Base-by-base conservation (phyloP, 1,140 invertebrate genomes). In the Drosophila albomicans region DNA sequence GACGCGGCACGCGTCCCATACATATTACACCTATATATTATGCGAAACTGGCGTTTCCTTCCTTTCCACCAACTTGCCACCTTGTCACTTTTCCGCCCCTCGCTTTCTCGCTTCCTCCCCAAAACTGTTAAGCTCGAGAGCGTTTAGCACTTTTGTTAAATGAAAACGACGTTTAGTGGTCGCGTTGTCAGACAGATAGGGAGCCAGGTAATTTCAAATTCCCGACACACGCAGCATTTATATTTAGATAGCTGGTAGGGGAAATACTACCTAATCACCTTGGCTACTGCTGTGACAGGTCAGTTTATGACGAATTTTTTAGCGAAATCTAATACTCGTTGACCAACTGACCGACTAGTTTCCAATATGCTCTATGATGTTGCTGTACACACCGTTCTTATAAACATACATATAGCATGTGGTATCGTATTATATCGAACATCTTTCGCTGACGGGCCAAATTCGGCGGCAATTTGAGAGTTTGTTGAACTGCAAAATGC, bases 401-500 rank as follows among this genome's bases (percentile, higher is more conserved):
- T 25, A n/a, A 41, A n/a, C 15, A 30, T 46, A 54, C 54, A 45
- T 63, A 43, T 41, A 25, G 20, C 35, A 8, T 41, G 52, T 56
- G 15, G 52, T 8, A 56, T 56, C 52, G 38, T 41, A 11, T 32
- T 5, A 11, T 48, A 28, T 20, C 43, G 54, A 58, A 13, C 11
- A 49, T 30, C 38, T 49, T 66, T 6, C 32, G 73, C 69, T 77
- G 57, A 67, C 20, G 56, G 35, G 11, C 11, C 30, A 70, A 67
- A 75, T 7, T 68, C 58, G 58, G 30, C 13, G 35, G 81, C 61
- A 86, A 86, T 81, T 65, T 64, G 84, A 88, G 76, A 46, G 84
- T 87, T 87, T 88, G 76, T 88, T 87, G 82, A 87, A 88, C 82
- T 82, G 79, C 61, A 57, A 64, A 45, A 72, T 25, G 49, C 43